These are phyloP conservation scores for Silurus glanis DNA, from an alignment of 2,113 vertebrate species.

Conservation along the genomic window DNA sequence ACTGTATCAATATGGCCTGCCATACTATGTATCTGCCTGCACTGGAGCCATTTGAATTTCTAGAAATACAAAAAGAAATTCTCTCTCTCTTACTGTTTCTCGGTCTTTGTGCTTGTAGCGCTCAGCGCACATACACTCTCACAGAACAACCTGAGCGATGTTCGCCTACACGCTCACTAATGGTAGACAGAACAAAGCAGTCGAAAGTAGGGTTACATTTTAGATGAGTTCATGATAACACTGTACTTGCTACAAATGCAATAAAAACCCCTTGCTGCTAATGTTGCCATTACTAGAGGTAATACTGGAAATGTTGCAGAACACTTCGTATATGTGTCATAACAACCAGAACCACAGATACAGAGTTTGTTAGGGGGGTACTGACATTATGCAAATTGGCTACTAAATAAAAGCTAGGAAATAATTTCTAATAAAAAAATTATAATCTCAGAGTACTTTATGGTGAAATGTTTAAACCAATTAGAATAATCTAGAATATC, in stretches of 20 bases:
- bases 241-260: neutral
- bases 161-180: slow-evolving; percentile 32
- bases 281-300: neutral
- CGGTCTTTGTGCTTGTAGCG: neutral
- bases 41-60: neutral
- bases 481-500: no score
- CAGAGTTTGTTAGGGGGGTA: neutral
- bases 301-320: neutral
- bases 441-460: neutral
- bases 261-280: slow-evolving; percentile 12
- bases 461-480: neutral
- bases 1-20: neutral
- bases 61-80: neutral
- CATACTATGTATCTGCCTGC: neutral
- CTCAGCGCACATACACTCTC: neutral
- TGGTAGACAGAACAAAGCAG: slow-evolving; percentile 15
- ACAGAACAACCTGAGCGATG: slow-evolving; percentile 17
- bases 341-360: neutral
- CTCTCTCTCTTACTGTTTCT: neutral
- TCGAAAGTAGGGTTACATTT: neutral
- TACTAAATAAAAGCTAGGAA: neutral
- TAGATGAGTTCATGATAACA: neutral
- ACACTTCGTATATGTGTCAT: neutral
- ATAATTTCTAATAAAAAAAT: neutral
- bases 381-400: neutral